These are phyloP conservation scores for Camponotus fellah DNA, from an alignment of 2,888 invertebrate species.

Conservation along the genomic window DNA sequence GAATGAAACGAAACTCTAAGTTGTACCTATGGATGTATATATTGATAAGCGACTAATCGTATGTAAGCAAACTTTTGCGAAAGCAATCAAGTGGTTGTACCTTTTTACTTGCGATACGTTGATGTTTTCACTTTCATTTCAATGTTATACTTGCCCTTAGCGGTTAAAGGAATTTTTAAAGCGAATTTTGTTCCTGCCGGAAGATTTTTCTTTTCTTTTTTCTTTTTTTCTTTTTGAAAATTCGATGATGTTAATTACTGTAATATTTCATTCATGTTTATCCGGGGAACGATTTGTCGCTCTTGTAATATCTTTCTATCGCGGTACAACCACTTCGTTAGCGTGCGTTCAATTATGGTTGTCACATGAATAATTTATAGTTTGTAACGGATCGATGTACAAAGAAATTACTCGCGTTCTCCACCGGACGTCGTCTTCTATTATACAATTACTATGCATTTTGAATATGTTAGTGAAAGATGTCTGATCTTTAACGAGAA, in stretches of 20 bases:
- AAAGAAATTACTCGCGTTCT: slow-evolving; percentile 71
- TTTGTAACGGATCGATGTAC: slow-evolving; percentile 75
- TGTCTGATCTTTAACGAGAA: slow-evolving; percentile 74
- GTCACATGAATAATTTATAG: slow-evolving; percentile 61
- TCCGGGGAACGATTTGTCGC: not conserved
- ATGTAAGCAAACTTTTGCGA: slow-evolving; percentile 59
- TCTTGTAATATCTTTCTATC: not conserved
- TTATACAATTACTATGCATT: slow-evolving; percentile 67
- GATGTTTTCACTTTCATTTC: slow-evolving; percentile 13
- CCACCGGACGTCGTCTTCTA: slow-evolving; percentile 67
- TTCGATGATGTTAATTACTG: not conserved
- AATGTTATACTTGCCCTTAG: not conserved
- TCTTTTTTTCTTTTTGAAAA: not conserved
- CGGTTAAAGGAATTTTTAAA: not conserved
- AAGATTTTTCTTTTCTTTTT: not conserved
- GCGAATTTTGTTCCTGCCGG: not conserved
- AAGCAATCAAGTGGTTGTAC: slow-evolving; percentile 72
- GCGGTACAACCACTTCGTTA: slow-evolving; percentile 72
- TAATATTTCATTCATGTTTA: not conserved
- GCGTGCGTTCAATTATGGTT: slow-evolving; percentile 53
- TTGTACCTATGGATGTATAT: slow-evolving; percentile 65
- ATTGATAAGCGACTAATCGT: slow-evolving; percentile 57
- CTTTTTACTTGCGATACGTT: slow-evolving; percentile 38
- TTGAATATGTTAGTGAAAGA: slow-evolving; percentile 71
- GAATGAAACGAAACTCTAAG: slow-evolving; percentile 59